phyloP scores from a whole-genome alignment of 2,888 invertebrate species.

The Metopia argyrocephala region DNA sequence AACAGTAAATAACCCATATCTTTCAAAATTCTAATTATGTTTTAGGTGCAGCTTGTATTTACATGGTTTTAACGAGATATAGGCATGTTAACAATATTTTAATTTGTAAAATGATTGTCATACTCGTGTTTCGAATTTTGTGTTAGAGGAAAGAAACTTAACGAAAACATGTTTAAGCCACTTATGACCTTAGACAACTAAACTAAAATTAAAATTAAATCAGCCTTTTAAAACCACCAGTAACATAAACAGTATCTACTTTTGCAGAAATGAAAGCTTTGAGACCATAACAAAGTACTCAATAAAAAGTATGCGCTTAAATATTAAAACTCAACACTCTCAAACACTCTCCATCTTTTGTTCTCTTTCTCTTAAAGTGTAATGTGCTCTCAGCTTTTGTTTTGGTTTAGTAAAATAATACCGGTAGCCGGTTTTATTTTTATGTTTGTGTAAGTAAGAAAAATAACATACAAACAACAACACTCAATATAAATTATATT shows the following conservation, averaged over 20 bases:
- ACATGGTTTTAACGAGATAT: too few species aligned
- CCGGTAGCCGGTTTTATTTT: conserved; percentile 55
- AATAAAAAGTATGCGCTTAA: conserved; percentile 13
- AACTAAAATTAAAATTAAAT: background rate
- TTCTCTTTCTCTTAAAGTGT: background rate
- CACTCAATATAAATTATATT: too few species aligned
- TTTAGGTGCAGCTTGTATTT: too few species aligned
- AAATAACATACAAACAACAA: too few species aligned
- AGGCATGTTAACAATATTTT: too few species aligned
- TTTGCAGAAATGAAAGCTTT: conserved; percentile 60
- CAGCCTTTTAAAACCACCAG: background rate
- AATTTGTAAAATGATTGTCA: too few species aligned
- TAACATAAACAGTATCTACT: conserved; percentile 12
- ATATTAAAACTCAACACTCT: background rate
- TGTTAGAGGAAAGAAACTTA: background rate
- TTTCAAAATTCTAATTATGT: too few species aligned
- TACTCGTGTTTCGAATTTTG: too few species aligned
- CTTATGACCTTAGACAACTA: conserved; percentile 3
- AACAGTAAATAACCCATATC: too few species aligned
- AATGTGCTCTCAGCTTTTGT: background rate
- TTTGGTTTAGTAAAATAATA: conserved; percentile 3
- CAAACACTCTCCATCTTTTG: background rate
- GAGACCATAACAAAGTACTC: conserved; percentile 1
- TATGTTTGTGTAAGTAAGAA: conserved; percentile 17
- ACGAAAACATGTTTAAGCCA: background rate